Conservation (phyloP, 1,140 invertebrate genomes). For the Oppia nitens region DNA sequence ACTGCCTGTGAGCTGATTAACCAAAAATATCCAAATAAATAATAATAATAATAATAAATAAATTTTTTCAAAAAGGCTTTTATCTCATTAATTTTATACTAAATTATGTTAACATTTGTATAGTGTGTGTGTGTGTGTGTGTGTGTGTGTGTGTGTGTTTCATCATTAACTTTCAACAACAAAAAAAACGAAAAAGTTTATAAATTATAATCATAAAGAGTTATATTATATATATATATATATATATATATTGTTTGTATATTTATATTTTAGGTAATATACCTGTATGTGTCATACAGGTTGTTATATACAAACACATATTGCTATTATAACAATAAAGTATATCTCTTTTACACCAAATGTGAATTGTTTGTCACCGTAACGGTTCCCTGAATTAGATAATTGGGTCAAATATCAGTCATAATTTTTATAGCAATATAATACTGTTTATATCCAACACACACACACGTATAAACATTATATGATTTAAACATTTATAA, state of each 20-base stretch:
- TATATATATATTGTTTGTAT: no score
- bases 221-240: no score
- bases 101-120: no score
- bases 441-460: no score
- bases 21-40: constrained; percentile 6
- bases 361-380: background rate
- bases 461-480: no score
- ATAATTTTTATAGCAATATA: background rate
- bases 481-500: no score
- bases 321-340: background rate
- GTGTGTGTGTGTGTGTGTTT: no score
- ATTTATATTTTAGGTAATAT: no score
- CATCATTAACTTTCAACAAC: no score
- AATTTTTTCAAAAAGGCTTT: background rate
- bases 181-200: no score
- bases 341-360: background rate
- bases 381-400: background rate
- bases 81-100: background rate
- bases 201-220: no score
- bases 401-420: background rate
- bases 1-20: constrained; percentile 28
- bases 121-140: no score
- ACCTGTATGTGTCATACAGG: background rate
- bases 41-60: background rate
- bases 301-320: background rate